Evolutionary conservation across 2,797 vertebrate genomes (phyloP).

Genomic region (Sebastes glaucus): DNA sequence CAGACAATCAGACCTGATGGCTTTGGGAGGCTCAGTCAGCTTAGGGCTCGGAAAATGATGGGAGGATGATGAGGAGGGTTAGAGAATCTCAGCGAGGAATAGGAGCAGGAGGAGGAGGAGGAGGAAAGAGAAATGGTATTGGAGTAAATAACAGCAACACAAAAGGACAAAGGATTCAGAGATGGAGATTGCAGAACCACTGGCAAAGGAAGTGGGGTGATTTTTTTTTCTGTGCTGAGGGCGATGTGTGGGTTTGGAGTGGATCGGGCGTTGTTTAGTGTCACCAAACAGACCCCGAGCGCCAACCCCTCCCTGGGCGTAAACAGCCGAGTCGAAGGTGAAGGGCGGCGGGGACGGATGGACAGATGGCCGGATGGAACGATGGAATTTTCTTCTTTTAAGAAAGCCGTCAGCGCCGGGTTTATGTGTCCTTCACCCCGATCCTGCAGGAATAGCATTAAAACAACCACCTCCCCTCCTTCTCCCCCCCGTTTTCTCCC

Average conservation of each 20-base stretch:
- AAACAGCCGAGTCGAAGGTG: constrained; percentile 66
- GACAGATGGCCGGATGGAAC: constrained; percentile 59
- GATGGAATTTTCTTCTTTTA: constrained; percentile 52
- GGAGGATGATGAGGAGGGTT: constrained; percentile 69
- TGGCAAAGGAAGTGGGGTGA: constrained; percentile 51
- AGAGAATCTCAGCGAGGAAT: constrained; percentile 56
- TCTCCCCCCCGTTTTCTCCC: constrained; percentile 36
- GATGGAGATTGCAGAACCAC: constrained; percentile 51
- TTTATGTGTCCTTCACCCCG: constrained; percentile 77
- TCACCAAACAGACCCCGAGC: constrained; percentile 40
- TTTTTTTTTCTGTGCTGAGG: constrained; percentile 26
- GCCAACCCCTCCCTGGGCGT: constrained; percentile 36
- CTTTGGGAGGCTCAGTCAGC: constrained; percentile 76
- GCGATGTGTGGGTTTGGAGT: constrained; percentile 30
- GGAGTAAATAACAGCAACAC: constrained; percentile 66
- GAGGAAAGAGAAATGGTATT: constrained; percentile 45
- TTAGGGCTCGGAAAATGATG: constrained; percentile 72
- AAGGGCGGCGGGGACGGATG: constrained; percentile 61
- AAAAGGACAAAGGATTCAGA: constrained; percentile 66
- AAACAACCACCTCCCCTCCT: constrained; percentile 51
- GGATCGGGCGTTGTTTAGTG: constrained; percentile 43
- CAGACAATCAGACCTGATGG: constrained; percentile 76
- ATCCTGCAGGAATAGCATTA: constrained; percentile 78
- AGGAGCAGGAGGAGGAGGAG: constrained; percentile 33
- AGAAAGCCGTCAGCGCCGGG: constrained; percentile 61